These are phyloP conservation scores for Chesias legatella DNA, from an alignment of 2,888 invertebrate genomes.

Conservation along the genomic window DNA sequence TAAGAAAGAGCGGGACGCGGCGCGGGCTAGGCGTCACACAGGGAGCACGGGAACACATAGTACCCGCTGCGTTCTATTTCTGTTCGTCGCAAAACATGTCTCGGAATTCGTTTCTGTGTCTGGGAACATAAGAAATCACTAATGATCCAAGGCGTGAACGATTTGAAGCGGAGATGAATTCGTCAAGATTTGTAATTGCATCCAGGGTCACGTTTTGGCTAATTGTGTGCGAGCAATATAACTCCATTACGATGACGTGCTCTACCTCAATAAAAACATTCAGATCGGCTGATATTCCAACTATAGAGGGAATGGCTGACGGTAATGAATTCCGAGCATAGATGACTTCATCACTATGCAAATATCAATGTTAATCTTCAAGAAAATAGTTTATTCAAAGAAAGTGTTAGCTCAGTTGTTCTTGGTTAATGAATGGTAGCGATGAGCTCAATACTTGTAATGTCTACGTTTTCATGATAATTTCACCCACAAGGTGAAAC, in stretches of 20 bases:
- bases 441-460: no score
- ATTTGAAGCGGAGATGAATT: slow-evolving; percentile 12
- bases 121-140: slow-evolving; percentile 76
- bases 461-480: not conserved
- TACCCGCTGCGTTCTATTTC: slow-evolving; percentile 77
- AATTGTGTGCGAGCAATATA: slow-evolving; percentile 33
- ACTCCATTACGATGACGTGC: slow-evolving; percentile 42
- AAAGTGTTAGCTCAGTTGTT: not conserved
- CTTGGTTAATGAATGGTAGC: no score
- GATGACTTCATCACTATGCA: slow-evolving; percentile 56
- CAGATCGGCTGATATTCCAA: slow-evolving; percentile 40
- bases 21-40: slow-evolving; percentile 61
- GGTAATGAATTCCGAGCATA: slow-evolving; percentile 53
- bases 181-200: slow-evolving; percentile 10
- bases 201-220: slow-evolving; percentile 21
- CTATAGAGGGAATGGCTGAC: slow-evolving; percentile 46
- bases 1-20: slow-evolving; percentile 60
- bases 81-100: slow-evolving; percentile 77
- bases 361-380: no score
- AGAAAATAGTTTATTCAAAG: slow-evolving; percentile 8
- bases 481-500: no score
- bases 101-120: slow-evolving; percentile 79
- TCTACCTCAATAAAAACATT: slow-evolving; percentile 40
- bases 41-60: slow-evolving; percentile 60
- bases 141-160: slow-evolving; percentile 49